Evolutionary conservation across 2,113 vertebrate genomes (phyloP).

Genomic region (Sapayoa aenigma): DNA sequence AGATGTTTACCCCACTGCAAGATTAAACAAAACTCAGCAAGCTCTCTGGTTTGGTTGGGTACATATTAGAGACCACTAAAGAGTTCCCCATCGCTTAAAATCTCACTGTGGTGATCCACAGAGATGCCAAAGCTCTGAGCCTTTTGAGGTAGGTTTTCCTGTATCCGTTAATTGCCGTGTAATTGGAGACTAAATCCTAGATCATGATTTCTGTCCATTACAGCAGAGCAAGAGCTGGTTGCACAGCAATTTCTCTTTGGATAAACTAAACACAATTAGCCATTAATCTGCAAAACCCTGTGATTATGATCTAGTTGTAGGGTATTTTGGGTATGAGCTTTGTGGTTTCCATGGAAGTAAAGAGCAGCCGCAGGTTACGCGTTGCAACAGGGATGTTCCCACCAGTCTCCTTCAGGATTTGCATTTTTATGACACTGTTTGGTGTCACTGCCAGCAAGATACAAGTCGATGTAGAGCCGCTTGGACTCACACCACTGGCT

Average conservation of each 20-base stretch:
- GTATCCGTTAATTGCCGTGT: background rate
- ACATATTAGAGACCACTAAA: background rate
- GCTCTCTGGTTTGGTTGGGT: background rate
- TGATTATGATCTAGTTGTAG: background rate
- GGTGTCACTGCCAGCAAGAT: background rate
- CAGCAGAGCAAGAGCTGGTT: background rate
- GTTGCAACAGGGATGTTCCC: background rate
- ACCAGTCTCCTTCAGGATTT: background rate
- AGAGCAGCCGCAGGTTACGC: background rate
- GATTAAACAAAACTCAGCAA: background rate
- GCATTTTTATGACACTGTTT: background rate
- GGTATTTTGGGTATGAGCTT: background rate
- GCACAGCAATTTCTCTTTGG: background rate
- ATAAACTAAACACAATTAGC: constrained; percentile 27
- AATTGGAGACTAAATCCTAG: background rate
- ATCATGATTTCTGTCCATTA: constrained; percentile 18
- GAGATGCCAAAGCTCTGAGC: background rate
- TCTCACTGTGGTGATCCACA: background rate
- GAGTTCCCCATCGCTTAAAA: background rate
- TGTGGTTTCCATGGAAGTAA: constrained; percentile 28
- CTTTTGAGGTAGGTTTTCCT: background rate
- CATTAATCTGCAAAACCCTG: background rate
- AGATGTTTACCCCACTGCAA: background rate
- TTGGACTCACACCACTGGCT: background rate
- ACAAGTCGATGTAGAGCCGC: background rate